Base-by-base conservation (phyloP, 2,113 vertebrate species). In the Notothenia coriiceps region DNA sequence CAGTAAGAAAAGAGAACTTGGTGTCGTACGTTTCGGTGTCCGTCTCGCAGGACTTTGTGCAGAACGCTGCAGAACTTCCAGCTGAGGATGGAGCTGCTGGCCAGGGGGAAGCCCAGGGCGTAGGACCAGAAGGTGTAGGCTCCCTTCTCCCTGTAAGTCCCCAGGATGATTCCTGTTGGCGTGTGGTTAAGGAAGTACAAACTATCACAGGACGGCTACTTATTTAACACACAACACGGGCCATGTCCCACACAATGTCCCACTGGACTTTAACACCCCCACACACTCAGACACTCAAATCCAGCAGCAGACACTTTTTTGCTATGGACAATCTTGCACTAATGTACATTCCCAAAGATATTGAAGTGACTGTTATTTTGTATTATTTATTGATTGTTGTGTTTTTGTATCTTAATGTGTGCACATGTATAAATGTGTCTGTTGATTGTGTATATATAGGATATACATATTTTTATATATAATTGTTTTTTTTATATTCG, bases 1-100 rank as follows among this genome's bases (percentile, higher is more conserved):
- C 10, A 6, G 18, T 8, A 3, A 57, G 9, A 14, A 3, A 25
- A 18, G 9, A 8, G 22, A 43, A 7, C 14, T 59, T 3, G 10
- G 22, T 49, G 91, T 0, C 97, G 97, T 95, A 99, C 98, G 0
- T 99, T 99, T 52, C 94, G 96, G 87, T 99, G 98, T 9, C 98
- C 98, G 0, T 99, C 98, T 0, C 98, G 95, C 43, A 99, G 95
- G 43, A 99, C 92, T 91, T 99, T 99, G 95, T 99, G 98, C 11
- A 99, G 91, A 4, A 99, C 98, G 0, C 99, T 97, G 90, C 97
- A 99, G 94, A 99, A 99, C 93, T 99, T 99, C 98, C 98, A 99
- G 94, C 97, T 97, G 88, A 99, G 96, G 91, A 99, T 96, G 88
- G 98, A 94, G 44, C 95, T 99, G 94, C 95, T 96, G 83, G 96